These are phyloP conservation scores for Bombyx huttoni DNA, from an alignment of 2,888 invertebrate genomes.

Conservation along the genomic window DNA sequence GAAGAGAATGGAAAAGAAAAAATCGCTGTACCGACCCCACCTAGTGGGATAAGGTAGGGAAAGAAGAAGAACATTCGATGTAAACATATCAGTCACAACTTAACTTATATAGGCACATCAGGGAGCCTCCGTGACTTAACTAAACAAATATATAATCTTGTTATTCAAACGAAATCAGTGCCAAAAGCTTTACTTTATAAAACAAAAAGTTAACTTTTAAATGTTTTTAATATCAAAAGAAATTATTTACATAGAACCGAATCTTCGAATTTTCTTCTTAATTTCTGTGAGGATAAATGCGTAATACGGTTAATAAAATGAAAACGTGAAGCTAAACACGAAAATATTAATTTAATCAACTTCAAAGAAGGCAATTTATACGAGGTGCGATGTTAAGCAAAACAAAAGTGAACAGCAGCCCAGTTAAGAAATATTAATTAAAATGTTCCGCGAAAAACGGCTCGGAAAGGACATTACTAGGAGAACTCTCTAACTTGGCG, in stretches of 20 bases:
- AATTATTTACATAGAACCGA: too few species aligned
- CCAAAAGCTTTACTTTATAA: background rate
- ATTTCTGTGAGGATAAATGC: background rate
- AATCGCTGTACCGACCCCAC: too few species aligned
- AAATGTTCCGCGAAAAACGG: conserved; percentile 61
- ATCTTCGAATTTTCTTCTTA: background rate
- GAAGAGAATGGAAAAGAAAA: too few species aligned
- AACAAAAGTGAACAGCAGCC: conserved; percentile 20
- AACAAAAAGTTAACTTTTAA: background rate
- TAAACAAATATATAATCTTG: conserved; percentile 1
- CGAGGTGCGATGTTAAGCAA: conserved; percentile 5
- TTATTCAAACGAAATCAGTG: conserved; percentile 1
- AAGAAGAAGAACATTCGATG: background rate
- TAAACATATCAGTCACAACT: conserved; percentile 2
- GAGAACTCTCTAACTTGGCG: conserved; percentile 59
- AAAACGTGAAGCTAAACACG: background rate
- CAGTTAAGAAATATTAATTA: conserved; percentile 63
- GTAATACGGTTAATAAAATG: background rate
- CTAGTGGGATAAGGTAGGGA: too few species aligned
- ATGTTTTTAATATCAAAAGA: background rate
- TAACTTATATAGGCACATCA: too few species aligned
- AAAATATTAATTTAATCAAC: background rate
- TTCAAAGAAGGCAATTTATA: background rate
- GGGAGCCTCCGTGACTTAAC: too few species aligned
- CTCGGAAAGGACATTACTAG: conserved; percentile 62